A percentile compares a stretch with the other conserved stretches of the same genome.
These are phyloP conservation scores for Lophius piscatorius DNA, from an alignment of 2,113 vertebrate genomes.

Conservation along the genomic window DNA sequence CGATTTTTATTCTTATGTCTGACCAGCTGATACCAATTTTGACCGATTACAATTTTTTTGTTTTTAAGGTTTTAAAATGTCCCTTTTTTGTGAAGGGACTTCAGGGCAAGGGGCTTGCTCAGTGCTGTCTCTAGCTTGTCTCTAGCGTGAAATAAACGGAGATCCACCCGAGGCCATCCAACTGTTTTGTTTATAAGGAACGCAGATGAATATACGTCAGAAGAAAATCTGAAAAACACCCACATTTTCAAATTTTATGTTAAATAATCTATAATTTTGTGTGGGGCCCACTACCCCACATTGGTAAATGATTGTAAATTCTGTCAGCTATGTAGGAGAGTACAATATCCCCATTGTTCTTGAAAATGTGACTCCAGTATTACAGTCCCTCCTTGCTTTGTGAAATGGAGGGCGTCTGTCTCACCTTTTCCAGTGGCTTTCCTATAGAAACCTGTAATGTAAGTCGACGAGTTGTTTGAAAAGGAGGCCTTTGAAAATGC, in stretches of 20 bases:
- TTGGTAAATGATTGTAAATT: constrained; percentile 55
- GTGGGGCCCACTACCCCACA: constrained; percentile 23
- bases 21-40: no score
- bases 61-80: no score
- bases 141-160: background rate
- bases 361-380: constrained; percentile 24
- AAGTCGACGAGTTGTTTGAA: constrained; percentile 8
- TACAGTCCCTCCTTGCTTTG: constrained; percentile 2
- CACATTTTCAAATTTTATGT: background rate
- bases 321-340: constrained; percentile 53
- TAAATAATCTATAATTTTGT: constrained; percentile 7
- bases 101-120: no score
- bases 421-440: constrained; percentile 28
- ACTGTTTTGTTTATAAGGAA: background rate
- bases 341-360: constrained; percentile 63
- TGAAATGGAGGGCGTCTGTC: background rate
- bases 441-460: background rate
- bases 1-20: no score
- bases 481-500: constrained; percentile 24
- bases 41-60: no score
- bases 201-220: background rate
- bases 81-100: no score
- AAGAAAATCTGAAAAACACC: background rate
- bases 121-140: no score
- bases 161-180: background rate